Base-by-base conservation (phyloP, 2,797 vertebrate species). In the Tarsius wallacei region DNA sequence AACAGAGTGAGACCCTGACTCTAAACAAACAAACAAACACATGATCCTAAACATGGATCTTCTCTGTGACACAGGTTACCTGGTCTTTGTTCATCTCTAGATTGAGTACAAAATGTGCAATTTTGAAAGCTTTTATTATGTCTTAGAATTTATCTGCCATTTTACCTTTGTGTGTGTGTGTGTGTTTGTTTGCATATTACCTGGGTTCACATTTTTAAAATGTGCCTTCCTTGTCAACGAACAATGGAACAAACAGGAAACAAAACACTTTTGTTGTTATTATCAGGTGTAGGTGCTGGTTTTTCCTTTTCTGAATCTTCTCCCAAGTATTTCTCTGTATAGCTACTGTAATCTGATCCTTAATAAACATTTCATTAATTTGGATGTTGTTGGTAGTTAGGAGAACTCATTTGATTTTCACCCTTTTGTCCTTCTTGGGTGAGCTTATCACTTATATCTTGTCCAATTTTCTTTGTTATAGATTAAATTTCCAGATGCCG, bases 241-340 rank as follows among this genome's bases (percentile, higher is more conserved):
- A 94, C 68, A 70, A 80, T 74, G 68, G 33, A 78, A 53, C 55
- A 82, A 42, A 81, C 91, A 96, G 93, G 94, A 95, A 96, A 89
- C 68, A 47, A 80, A 86, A 90, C 4, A 2, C n/a, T 80, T 80
- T 63, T 51, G 17, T 87, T 90, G 85, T 55, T 83, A 61, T 83
- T 95, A 76, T 94, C 78, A 81, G 90, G 36, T 92, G 66, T 26
- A 2, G 1, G 13, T 19, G 55, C 53, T 59, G 59, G 49, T 2
- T 90, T 88, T 96, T 95, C 70, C 78, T 89, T 63, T 96, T 22
- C 64, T 80, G 87, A 97, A 93, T 76, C 73, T 63, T 93, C 63
- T 96, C 91, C 78, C n/a, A 78, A 87, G 51, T 70, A n/a, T 80
- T 93, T 88, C 82, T 87, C 51, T 47, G 2, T 55, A 51, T 59